Evolutionary conservation across 1,140 invertebrate species (phyloP), one percentile per base, ranked within the genome.

Genomic region (Arctopsyche grandis): DNA sequence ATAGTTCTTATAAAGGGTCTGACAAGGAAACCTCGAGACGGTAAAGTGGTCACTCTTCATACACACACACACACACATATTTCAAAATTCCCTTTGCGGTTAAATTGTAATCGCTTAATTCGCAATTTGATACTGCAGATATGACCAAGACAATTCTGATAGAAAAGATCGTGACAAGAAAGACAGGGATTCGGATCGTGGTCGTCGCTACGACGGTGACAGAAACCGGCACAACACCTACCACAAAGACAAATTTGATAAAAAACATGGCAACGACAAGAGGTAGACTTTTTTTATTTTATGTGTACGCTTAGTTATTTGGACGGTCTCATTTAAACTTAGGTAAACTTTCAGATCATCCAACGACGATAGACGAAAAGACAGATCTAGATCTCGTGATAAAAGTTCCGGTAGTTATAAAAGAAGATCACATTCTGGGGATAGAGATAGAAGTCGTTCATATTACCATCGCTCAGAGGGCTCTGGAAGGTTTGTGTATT

Each of bases 161-260:
- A 69, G 9, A 44, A 76, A 38, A 29, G 73, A 29, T n/a, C 19
- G 9, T 5, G 69, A 70, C 3, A 70, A n/a, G 16, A 66, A 21
- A 26, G 60, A 66, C 4, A 29, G 26, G 26, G 60, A 43, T 38
- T 9, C 26, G 16, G 69, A 76, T 7, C 38, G 74, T 14, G 76
- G 69, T 38, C 29, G 46, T 4, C 22, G 86, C 85, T 48, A 85
- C 80, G 56, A 74, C 14, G 81, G 75, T 19, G 78, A 82, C 56
- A 73, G 46, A 44, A 75, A 82, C n/a, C 80, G 73, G 60, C 48
- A 79, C 19, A 69, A 48, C 12, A 48, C 44, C 10, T 38, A 80
- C 38, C 14, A 73, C n/a, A 78, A 74, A 48, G 74, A 81, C 26
- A 81, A 56, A 69, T 63, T 46, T 22, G 77, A 79, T 19, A 58